Base-by-base conservation (phyloP, 1,140 invertebrate species). In the Trichomalopsis sarcophagae region DNA sequence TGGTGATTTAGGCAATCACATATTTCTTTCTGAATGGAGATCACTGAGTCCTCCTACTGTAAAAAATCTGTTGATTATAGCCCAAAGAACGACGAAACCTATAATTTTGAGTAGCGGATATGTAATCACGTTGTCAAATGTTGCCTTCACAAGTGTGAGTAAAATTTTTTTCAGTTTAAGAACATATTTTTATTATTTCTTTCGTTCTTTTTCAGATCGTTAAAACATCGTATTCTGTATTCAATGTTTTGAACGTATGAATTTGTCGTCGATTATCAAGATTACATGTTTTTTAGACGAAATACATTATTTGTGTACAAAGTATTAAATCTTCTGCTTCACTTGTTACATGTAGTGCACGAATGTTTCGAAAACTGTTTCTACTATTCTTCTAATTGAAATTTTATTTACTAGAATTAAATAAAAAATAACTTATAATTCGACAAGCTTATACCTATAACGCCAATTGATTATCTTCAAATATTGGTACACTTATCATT, bases 11-110 rank as follows among this genome's bases (percentile, higher is more conserved):
- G 81, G 86, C 10, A 80, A 76, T 36, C 86, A 85, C 6, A 82
- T 90, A 81, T 90, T 89, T n/a, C 76, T 86, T 7, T 88, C 88
- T 84, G 87, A 90, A 11, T 90, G 90, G 90, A 74, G 68, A 10
- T 33, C 36, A 11, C 81, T 90, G 21, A 75, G 68, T 1, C 13
- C 2, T 21, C n/a, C 62, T 11, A 62, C 87, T 71, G 84, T 78
- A 55, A 90, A 88, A 68, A 71, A 78, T 83, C 71, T 90, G 17
- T 30, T 86, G 30, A 50, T 90, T 17, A 87, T 90, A 33, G 87
- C 87, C 33, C 21, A 17, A 0, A 85, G 87, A 85, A 77, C 86
- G 9, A 87, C n/a, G 4, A 87, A 11, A 75, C 86, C 89, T 0
- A 86, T 89, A 1, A 81, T 71, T 78, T 86, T 90, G 62, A 87